A percentile compares a stretch with the other conserved stretches of the same genome.
Evolutionary conservation across 2,113 vertebrate genomes (phyloP).

Genomic region (Brachypteracias leptosomus): DNA sequence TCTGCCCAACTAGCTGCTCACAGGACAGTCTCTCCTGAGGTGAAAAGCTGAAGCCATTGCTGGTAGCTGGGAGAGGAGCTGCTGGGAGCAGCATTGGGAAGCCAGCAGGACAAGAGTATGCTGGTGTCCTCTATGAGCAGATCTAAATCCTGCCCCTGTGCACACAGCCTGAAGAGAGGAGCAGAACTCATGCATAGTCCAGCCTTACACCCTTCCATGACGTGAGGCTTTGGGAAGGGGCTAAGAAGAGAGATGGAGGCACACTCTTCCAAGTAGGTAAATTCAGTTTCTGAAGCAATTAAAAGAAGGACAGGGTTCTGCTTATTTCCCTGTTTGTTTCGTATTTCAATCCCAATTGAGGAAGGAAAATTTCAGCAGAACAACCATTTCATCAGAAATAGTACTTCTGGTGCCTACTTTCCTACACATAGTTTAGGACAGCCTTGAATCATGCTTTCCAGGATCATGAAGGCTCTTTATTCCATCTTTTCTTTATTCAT

Average conservation of each 20-base stretch:
- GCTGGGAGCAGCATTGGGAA: neutral
- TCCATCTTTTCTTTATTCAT: neutral
- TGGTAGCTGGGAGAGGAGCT: neutral
- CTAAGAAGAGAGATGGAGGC: neutral
- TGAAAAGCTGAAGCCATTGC: neutral
- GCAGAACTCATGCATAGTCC: rapidly evolving
- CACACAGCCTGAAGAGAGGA: rapidly evolving
- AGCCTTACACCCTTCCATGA: neutral
- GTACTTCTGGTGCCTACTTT: neutral
- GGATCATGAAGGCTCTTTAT: neutral
- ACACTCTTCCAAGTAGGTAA: neutral
- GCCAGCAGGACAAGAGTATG: neutral
- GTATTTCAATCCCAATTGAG: neutral
- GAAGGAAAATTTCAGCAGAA: neutral
- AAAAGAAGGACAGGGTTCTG: neutral
- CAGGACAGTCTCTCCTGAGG: rapidly evolving
- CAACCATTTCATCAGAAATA: neutral
- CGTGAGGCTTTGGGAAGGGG: neutral
- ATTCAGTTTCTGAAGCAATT: neutral
- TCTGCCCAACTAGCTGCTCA: neutral
- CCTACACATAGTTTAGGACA: neutral
- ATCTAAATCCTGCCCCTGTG: neutral
- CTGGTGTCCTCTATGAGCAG: neutral
- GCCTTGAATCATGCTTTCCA: neutral
- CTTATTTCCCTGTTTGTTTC: neutral